Evolutionary conservation across 2,113 vertebrate species (phyloP).

Genomic region (Sinocyclocheilus maitianheensis): DNA sequence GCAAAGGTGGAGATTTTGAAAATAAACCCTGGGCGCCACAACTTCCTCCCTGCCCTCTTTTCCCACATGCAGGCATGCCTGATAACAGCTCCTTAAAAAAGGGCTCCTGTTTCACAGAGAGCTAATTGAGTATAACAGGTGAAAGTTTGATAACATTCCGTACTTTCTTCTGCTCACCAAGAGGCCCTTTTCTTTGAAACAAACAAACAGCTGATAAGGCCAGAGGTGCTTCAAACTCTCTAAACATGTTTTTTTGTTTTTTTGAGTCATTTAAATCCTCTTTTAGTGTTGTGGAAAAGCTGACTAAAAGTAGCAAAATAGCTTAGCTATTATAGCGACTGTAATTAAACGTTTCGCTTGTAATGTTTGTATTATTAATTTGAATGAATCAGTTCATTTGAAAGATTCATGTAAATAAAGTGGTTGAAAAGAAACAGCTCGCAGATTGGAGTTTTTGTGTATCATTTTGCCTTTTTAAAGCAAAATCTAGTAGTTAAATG

Average conservation of each 20-base stretch:
- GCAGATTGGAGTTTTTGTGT: no score
- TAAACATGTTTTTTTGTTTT: background rate
- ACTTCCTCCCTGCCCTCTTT: slow-evolving; percentile 40
- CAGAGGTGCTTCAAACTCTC: background rate
- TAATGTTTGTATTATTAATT: no score
- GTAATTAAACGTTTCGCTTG: no score
- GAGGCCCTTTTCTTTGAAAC: slow-evolving; percentile 6
- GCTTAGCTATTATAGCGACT: background rate
- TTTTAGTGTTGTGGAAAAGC: background rate
- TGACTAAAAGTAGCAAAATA: background rate
- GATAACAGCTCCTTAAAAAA: slow-evolving; percentile 40
- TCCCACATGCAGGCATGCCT: slow-evolving; percentile 15
- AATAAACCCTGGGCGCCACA: slow-evolving; percentile 28
- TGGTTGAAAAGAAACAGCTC: no score
- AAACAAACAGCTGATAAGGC: slow-evolving; percentile 16
- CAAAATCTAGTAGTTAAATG: no score
- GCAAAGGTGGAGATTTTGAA: slow-evolving; percentile 31
- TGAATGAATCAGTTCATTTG: no score
- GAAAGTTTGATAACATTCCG: slow-evolving; percentile 45
- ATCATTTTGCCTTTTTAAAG: no score
- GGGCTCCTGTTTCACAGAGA: slow-evolving; percentile 29
- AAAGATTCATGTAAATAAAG: no score
- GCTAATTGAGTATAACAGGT: slow-evolving; percentile 30
- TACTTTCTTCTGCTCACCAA: background rate
- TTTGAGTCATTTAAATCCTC: background rate